Evolutionary conservation across 1,140 invertebrate species (phyloP).

Genomic region (Elysia chlorotica): DNA sequence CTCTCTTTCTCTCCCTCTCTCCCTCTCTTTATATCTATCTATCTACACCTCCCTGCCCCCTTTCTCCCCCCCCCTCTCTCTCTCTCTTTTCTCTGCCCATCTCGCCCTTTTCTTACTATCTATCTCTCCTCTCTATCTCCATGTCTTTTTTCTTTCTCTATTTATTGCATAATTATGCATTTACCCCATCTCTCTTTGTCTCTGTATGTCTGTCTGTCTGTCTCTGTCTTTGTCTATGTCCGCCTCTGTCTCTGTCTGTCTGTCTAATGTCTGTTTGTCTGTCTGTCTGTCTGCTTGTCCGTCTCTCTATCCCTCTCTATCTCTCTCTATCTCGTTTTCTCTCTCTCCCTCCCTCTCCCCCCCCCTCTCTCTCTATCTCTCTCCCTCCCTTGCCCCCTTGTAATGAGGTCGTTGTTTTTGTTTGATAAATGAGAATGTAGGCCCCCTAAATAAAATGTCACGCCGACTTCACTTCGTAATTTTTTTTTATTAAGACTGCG

Average conservation of each 20-base stretch:
- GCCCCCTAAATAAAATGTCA: too few relatives aligned
- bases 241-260: not conserved
- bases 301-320: not conserved
- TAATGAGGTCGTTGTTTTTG: too few relatives aligned
- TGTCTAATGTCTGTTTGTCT: not conserved
- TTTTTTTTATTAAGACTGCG: too few relatives aligned
- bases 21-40: not conserved
- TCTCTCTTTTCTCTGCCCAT: not conserved
- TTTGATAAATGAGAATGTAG: too few relatives aligned
- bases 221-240: not conserved
- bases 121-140: not conserved
- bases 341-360: not conserved
- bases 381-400: not conserved
- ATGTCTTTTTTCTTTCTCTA: not conserved
- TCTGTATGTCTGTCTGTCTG: constrained; percentile 4
- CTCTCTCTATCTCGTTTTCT: not conserved
- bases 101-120: not conserved
- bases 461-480: too few relatives aligned
- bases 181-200: not conserved
- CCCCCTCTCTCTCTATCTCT: not conserved
- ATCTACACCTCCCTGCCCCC: not conserved
- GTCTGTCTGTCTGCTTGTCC: not conserved
- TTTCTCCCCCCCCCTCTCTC: not conserved
- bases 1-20: not conserved
- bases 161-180: not conserved